A percentile compares a stretch with the other conserved stretches of the same genome.
Conservation (phyloP, 2,113 vertebrate genomes). For the Prunella fulvescens region DNA sequence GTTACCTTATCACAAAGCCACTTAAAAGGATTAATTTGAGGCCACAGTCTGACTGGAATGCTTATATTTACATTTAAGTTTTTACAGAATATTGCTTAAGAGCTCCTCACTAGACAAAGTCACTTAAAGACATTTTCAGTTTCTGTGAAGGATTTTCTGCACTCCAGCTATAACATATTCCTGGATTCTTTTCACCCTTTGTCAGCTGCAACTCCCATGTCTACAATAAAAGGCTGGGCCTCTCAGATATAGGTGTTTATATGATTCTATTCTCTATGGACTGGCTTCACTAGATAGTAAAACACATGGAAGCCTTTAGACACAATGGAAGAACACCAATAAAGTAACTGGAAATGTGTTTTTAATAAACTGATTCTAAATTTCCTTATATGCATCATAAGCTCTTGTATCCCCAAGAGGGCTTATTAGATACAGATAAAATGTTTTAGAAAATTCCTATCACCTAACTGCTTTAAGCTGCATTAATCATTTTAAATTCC, state of each 20-base stretch:
- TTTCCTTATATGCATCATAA: slow-evolving; percentile 50
- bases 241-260: neutral
- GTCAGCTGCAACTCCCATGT: neutral
- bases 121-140: neutral
- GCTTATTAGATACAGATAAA: slow-evolving; percentile 62
- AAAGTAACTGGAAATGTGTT: slow-evolving; percentile 44
- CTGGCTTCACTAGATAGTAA: neutral
- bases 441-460: slow-evolving; percentile 59
- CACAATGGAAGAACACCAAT: slow-evolving; percentile 4
- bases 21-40: neutral
- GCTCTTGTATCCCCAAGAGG: slow-evolving; percentile 46
- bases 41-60: neutral
- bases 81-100: neutral
- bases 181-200: neutral
- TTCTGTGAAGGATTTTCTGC: neutral
- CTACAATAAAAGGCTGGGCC: neutral
- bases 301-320: slow-evolving; percentile 11
- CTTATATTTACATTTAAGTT: neutral
- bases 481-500: slow-evolving; percentile 68
- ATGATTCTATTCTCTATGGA: neutral
- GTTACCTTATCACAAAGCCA: neutral
- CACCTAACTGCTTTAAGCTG: slow-evolving; percentile 54
- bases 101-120: neutral
- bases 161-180: neutral
- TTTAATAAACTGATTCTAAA: slow-evolving; percentile 62